Conservation (phyloP, 2,113 vertebrate genomes). For the Hippocampus zosterae region DNA sequence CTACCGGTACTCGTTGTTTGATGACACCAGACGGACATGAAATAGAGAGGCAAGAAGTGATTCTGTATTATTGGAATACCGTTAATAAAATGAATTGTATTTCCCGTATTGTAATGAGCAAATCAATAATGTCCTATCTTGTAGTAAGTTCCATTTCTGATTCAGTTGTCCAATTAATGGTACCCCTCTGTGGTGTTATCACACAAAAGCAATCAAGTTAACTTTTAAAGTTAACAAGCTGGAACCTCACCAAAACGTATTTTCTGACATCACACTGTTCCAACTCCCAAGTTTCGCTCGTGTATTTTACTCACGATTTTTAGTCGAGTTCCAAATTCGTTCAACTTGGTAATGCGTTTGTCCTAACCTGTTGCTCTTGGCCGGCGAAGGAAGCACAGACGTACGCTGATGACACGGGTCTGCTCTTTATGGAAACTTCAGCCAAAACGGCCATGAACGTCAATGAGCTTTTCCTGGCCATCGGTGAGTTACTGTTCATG, state of each 20-base stretch:
- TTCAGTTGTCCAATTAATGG: not conserved
- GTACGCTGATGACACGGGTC: conserved; percentile 77
- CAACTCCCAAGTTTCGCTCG: too few relatives aligned
- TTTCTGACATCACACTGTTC: not conserved
- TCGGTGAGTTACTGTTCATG: conserved; percentile 61
- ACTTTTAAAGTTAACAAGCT: too few relatives aligned
- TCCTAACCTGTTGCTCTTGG: not conserved
- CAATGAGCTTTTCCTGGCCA: conserved; percentile 80
- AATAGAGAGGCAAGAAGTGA: too few relatives aligned
- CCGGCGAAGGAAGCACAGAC: conserved; percentile 74
- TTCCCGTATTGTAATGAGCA: too few relatives aligned
- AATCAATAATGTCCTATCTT: not conserved
- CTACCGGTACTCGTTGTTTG: too few relatives aligned
- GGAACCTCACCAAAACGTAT: not conserved
- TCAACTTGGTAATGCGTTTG: not conserved
- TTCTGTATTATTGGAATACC: too few relatives aligned
- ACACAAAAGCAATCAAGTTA: not conserved
- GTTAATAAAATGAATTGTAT: too few relatives aligned
- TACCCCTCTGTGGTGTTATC: not conserved
- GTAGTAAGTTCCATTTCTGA: not conserved
- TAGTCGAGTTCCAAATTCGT: not conserved
- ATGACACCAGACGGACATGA: too few relatives aligned
- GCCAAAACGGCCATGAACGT: conserved; percentile 84
- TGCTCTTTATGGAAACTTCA: conserved; percentile 83
- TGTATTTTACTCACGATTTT: too few relatives aligned